These are phyloP conservation scores for Trichomycterus rosablanca DNA, from an alignment of 2,113 vertebrate genomes.

Conservation along the genomic window DNA sequence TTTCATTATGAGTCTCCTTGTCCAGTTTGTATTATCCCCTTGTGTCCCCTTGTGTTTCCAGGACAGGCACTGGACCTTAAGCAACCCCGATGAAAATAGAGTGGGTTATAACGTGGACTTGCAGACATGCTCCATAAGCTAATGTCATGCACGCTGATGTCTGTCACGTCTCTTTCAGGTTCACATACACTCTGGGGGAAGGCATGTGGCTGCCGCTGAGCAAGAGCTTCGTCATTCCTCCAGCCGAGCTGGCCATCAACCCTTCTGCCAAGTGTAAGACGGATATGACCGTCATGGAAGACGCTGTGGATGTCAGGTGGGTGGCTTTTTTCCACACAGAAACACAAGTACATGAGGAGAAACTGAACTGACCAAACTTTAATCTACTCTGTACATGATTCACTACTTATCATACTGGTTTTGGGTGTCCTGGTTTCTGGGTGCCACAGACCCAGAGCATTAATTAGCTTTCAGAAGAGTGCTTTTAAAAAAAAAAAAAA, in stretches of 20 bases:
- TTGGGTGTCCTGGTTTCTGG: too few relatives aligned
- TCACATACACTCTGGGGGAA: slow-evolving; percentile 94
- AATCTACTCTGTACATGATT: too few relatives aligned
- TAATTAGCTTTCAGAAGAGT: too few relatives aligned
- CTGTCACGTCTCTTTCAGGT: slow-evolving; percentile 65
- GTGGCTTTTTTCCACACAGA: slow-evolving; percentile 30
- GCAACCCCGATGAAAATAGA: too few relatives aligned
- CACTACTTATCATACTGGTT: too few relatives aligned
- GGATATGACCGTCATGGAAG: slow-evolving; percentile 98
- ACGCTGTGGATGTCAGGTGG: slow-evolving; percentile 94
- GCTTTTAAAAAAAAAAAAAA: too few relatives aligned
- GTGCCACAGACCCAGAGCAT: too few relatives aligned
- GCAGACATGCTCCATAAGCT: background rate
- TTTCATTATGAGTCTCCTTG: too few relatives aligned
- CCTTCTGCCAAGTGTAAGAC: slow-evolving; percentile 98
- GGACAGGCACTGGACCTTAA: too few relatives aligned
- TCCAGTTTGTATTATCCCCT: too few relatives aligned
- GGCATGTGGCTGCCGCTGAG: slow-evolving; percentile 98
- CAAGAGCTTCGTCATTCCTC: slow-evolving; percentile 97
- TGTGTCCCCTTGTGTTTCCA: too few relatives aligned
- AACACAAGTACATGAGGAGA: background rate
- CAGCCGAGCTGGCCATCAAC: slow-evolving; percentile 94
- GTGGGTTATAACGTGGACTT: background rate
- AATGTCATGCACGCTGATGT: background rate
- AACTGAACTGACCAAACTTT: too few relatives aligned